Percentiles rank a stretch among this genome's conserved stretches.
phyloP scores from a whole-genome alignment of 2,113 vertebrate species.

The Varanus salvator region DNA sequence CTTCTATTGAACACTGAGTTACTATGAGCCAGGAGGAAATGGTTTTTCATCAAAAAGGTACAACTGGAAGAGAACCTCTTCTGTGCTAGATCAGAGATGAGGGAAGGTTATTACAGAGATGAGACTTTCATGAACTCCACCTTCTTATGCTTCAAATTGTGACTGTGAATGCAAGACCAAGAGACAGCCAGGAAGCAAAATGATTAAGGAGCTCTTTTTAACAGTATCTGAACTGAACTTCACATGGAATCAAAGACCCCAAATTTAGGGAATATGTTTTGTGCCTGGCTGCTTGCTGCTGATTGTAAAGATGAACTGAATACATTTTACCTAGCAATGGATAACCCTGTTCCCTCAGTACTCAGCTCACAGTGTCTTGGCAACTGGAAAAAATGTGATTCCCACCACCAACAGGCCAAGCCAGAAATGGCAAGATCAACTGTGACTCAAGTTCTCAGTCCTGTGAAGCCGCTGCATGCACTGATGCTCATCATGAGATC shows the following conservation, averaged over 20 bases:
- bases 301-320: neutral
- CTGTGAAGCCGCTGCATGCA: neutral
- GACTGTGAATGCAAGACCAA: neutral
- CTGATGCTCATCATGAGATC: neutral
- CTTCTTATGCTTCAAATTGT: neutral
- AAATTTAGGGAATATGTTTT: neutral
- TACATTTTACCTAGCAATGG: neutral
- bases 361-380: neutral
- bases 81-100: neutral
- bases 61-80: neutral
- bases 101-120: neutral
- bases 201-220: neutral
- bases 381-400: neutral
- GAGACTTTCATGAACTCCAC: neutral
- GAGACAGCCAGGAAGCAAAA: neutral
- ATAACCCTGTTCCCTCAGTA: neutral
- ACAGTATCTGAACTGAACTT: neutral
- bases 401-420: neutral
- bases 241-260: neutral
- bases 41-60: neutral
- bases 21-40: neutral
- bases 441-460: neutral
- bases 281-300: neutral
- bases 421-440: neutral
- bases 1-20: neutral